These are phyloP conservation scores for Trileptium ribeirensis DNA, from an alignment of 2,888 invertebrate genomes.

Conservation along the genomic window DNA sequence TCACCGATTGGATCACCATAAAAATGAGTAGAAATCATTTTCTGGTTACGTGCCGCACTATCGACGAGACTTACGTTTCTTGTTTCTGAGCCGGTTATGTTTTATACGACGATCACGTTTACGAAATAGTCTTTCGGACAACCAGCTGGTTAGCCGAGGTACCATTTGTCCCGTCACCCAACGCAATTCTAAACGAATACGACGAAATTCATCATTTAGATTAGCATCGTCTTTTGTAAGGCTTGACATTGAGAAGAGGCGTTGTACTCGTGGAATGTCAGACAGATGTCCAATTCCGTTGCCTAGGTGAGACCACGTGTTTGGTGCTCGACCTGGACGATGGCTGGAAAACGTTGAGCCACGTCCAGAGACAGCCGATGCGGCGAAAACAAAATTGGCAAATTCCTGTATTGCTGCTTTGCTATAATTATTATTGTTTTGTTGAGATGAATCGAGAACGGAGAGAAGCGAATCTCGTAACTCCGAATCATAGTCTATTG, in stretches of 20 bases:
- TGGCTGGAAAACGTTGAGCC: too few species aligned
- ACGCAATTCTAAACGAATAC: background rate
- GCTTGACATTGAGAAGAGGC: too few species aligned
- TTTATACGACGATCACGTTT: background rate
- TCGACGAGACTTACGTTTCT: too few species aligned
- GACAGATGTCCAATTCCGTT: background rate
- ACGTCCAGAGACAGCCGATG: too few species aligned
- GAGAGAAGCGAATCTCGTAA: background rate
- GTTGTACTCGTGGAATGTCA: background rate
- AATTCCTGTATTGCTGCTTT: background rate
- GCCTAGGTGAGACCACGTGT: too few species aligned
- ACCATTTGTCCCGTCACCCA: background rate
- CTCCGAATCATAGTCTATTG: background rate
- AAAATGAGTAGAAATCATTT: too few species aligned
- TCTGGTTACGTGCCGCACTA: too few species aligned
- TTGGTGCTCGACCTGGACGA: too few species aligned
- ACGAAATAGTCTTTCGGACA: background rate
- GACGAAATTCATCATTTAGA: background rate
- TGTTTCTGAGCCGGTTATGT: too few species aligned
- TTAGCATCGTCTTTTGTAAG: too few species aligned
- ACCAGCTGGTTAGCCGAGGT: background rate
- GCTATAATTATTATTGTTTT: background rate
- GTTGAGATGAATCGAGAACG: background rate
- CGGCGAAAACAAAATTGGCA: background rate
- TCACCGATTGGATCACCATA: too few species aligned